These are phyloP conservation scores for Alethe diademata DNA, from an alignment of 2,113 vertebrate genomes.

Conservation along the genomic window DNA sequence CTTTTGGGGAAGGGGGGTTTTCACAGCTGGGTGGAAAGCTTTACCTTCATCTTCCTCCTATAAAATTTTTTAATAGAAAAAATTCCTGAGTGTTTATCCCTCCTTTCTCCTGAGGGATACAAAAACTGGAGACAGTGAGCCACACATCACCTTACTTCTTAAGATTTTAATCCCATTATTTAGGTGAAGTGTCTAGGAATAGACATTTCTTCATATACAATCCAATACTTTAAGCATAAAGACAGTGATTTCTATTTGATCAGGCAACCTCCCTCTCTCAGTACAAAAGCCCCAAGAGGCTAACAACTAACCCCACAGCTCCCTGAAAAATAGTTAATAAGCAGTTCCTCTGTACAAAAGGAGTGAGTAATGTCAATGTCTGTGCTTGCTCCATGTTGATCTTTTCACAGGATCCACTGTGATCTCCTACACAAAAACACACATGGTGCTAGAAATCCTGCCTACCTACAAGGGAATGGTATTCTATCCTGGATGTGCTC, in stretches of 20 bases:
- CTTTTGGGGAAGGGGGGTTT: neutral
- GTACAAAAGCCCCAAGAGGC: neutral
- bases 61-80: neutral
- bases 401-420: neutral
- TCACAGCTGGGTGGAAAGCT: conserved; percentile 7
- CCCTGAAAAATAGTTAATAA: neutral
- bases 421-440: neutral
- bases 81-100: neutral
- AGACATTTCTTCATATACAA: neutral
- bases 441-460: neutral
- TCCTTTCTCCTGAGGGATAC: neutral
- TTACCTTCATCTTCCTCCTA: neutral
- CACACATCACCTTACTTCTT: neutral
- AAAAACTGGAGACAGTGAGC: neutral
- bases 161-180: neutral
- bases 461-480: neutral
- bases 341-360: neutral
- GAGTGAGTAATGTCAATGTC: neutral
- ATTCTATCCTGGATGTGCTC: neutral
- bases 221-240: neutral
- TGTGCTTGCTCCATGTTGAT: fast-evolving
- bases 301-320: neutral
- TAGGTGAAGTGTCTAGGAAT: neutral
- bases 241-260: neutral
- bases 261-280: neutral